Base-by-base conservation (phyloP, 1,140 invertebrate genomes). In the Papilio polytes region DNA sequence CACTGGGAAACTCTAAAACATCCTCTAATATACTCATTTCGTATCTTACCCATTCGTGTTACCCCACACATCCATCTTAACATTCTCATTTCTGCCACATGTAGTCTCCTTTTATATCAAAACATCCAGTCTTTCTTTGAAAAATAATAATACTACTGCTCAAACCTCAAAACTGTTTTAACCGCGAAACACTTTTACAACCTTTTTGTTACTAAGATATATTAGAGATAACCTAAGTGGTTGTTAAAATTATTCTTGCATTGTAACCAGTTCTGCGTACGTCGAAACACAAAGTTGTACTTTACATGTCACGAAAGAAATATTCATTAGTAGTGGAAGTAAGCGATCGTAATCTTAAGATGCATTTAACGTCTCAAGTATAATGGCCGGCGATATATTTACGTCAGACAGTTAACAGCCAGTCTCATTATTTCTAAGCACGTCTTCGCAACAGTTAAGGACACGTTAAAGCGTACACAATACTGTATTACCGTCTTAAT, bases 381-480 rank as follows among this genome's bases (percentile, higher is more conserved):
- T 83, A 83, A 84, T 84, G 78, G 81, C 88, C 80, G 82, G 82
- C 84, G 83, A 88, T 90, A 87, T 88, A 92, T 93, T 90, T 90
- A 94, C 91, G 88, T 92, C 91, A 90, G 86, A 80, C 86, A 82
- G 85, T 93, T 90, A 91, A 89, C 88, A 90, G 86, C 82, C 82
- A 83, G 90, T 93, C 90, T 88, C 87, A 93, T 94, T 94, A 94
- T 87, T 94, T 90, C 93, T 80, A 74, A 78, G 84, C 93, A 93
- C 93, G 93, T 93, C 80, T 86, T 15, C 70, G 84, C 80, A 88
- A 92, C 90, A 89, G 86, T 87, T 92, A 92, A 93, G 90, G 92
- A 92, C 92, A 86, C 86, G 86, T 85, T 88, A 87, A 87, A 83
- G 86, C 86, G 84, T 88, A 85, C 85, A 90, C 91, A 87, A 85